These are phyloP conservation scores for Lichenostomus cassidix DNA, from an alignment of 2,113 vertebrate genomes.

Conservation along the genomic window DNA sequence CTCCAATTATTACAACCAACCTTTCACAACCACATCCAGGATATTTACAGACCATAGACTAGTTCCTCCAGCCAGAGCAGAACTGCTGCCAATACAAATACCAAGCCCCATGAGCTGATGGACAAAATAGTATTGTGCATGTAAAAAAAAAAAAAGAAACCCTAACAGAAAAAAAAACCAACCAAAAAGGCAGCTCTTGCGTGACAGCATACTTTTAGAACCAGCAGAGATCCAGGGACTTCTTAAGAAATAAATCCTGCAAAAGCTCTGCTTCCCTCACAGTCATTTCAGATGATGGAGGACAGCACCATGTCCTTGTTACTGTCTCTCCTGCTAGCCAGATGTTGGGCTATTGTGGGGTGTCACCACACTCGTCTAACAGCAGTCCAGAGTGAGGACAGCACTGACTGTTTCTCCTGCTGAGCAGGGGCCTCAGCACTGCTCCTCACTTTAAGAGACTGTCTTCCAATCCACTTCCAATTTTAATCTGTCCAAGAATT, in stretches of 20 bases:
- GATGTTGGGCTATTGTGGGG: rapidly evolving
- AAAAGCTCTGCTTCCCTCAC: neutral
- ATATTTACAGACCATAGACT: neutral
- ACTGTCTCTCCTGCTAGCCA: neutral
- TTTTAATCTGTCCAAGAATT: neutral
- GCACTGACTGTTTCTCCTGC: neutral
- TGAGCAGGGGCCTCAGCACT: neutral
- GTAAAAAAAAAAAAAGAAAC: neutral
- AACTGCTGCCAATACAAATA: neutral
- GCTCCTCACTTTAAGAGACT: neutral
- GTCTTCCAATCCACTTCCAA: neutral
- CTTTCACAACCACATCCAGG: neutral
- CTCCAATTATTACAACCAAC: neutral
- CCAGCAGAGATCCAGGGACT: neutral
- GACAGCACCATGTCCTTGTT: neutral
- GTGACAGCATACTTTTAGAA: neutral
- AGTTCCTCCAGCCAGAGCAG: neutral
- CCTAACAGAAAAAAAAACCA: neutral
- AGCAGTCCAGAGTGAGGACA: neutral
- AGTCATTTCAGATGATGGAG: neutral
- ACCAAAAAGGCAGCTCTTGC: neutral
- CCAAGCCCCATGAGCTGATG: neutral
- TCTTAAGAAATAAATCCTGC: neutral
- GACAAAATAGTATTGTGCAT: neutral
- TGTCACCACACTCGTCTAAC: neutral